Conservation (phyloP, 2,113 vertebrate genomes). For the Vulpes ferrilata region DNA sequence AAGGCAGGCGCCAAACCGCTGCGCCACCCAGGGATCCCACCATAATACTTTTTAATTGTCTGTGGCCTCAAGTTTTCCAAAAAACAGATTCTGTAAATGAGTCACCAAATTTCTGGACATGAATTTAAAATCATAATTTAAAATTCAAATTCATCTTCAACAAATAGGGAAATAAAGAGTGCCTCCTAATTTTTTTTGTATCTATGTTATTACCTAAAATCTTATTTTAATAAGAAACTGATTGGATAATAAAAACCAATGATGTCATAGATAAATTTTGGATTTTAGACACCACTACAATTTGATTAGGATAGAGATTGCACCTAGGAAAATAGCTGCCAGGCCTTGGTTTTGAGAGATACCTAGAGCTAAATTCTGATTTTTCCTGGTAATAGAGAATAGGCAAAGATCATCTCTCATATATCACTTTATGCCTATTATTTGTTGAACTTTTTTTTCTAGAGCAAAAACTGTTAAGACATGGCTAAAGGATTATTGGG, state of each 20-base stretch:
- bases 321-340: neutral
- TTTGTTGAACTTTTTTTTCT: neutral
- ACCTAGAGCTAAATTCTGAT: neutral
- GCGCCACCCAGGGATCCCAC: too few species aligned
- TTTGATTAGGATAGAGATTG: neutral
- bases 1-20: too few species aligned
- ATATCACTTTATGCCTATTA: neutral
- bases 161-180: neutral
- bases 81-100: neutral
- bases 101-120: neutral
- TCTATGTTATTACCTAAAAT: neutral
- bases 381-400: neutral
- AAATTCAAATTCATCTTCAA: constrained; percentile 8
- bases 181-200: neutral
- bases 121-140: neutral
- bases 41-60: neutral
- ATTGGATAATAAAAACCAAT: neutral
- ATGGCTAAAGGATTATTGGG: accelerated
- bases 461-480: neutral
- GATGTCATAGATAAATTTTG: neutral
- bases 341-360: neutral
- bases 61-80: neutral
- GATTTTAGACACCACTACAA: neutral
- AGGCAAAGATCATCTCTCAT: neutral
- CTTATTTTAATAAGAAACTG: neutral